Percentiles rank a stretch among this genome's conserved stretches.
Evolutionary conservation across 2,888 invertebrate species (phyloP).

Genomic region (Heliconius ismenius): DNA sequence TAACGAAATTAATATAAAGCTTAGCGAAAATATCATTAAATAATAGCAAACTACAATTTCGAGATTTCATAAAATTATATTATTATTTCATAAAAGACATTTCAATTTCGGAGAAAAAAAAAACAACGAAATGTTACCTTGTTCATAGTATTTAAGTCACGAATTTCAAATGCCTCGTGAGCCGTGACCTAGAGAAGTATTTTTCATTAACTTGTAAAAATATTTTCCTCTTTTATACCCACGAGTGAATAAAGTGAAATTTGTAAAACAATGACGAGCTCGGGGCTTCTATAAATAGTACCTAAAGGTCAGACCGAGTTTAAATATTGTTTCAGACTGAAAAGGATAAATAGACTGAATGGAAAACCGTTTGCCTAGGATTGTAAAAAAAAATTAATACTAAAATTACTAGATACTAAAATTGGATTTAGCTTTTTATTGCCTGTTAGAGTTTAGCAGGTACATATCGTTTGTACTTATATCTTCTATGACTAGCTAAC

Average conservation of each 20-base stretch:
- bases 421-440: not conserved
- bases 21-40: not conserved
- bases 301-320: slow-evolving; percentile 6
- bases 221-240: slow-evolving; percentile 6
- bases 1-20: not conserved
- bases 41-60: not conserved
- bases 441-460: no score
- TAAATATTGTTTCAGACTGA: slow-evolving; percentile 7
- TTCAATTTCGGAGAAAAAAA: slow-evolving; percentile 3
- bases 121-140: not conserved
- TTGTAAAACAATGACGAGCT: slow-evolving; percentile 17
- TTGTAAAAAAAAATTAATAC: not conserved
- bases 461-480: no score
- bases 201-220: slow-evolving; percentile 20
- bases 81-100: not conserved
- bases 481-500: no score
- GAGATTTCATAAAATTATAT: not conserved
- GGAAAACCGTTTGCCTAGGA: not conserved
- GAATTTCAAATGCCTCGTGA: slow-evolving; percentile 12
- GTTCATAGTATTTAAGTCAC: slow-evolving; percentile 15
- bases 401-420: not conserved
- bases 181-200: slow-evolving; percentile 20
- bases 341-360: slow-evolving; percentile 4
- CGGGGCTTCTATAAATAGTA: slow-evolving; percentile 13
- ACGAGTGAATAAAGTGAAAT: slow-evolving; percentile 11